phyloP scores from a whole-genome alignment of 2,888 invertebrate genomes.

The Keiferia lycopersicella region DNA sequence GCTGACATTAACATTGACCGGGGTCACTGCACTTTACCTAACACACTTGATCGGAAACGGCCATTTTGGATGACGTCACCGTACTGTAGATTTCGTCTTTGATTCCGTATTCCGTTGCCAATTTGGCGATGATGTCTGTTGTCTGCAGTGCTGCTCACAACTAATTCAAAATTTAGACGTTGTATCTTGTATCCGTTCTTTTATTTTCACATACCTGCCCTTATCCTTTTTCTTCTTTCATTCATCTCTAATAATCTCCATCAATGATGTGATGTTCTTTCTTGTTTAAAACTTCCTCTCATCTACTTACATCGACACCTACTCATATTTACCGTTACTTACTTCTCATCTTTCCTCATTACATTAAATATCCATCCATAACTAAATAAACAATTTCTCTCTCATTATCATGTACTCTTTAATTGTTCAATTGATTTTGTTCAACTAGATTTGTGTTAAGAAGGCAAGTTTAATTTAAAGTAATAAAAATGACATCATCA shows the following conservation, averaged over 20 bases:
- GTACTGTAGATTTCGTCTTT: constrained; percentile 42
- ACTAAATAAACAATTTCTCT: too few species aligned
- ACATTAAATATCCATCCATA: too few species aligned
- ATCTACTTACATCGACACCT: too few species aligned
- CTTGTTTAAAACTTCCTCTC: too few species aligned
- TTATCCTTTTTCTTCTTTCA: too few species aligned
- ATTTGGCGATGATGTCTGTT: not conserved
- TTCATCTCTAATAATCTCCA: too few species aligned
- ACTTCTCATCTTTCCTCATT: too few species aligned
- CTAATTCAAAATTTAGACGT: not conserved
- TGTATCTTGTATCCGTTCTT: not conserved
- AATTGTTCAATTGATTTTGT: constrained; percentile 20
- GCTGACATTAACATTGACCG: constrained; percentile 69
- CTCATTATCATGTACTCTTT: not conserved
- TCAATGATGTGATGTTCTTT: too few species aligned
- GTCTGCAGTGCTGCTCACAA: not conserved
- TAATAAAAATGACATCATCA: not conserved
- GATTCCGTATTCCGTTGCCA: constrained; percentile 31
- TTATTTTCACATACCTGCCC: too few species aligned
- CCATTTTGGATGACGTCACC: constrained; percentile 63
- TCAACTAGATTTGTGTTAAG: not conserved
- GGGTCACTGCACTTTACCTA: constrained; percentile 66
- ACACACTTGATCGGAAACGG: constrained; percentile 52
- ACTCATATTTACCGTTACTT: too few species aligned
- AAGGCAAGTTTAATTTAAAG: not conserved